Evolutionary conservation across 2,113 vertebrate genomes (phyloP).

Genomic region (Pygoscelis adeliae): DNA sequence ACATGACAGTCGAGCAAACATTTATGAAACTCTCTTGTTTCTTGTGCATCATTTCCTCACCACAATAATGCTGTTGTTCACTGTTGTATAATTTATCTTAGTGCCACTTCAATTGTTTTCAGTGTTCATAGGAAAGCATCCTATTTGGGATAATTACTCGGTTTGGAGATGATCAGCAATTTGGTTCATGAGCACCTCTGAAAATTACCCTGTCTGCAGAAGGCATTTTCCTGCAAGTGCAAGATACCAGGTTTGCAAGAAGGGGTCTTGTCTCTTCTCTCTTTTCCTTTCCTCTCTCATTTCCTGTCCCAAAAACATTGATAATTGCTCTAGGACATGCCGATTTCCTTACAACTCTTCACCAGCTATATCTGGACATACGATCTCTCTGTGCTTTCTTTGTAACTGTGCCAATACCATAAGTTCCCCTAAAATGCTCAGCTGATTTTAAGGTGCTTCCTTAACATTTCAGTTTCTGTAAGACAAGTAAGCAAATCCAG

Average conservation of each 20-base stretch:
- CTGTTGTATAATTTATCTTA: constrained; percentile 48
- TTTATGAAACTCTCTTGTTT: constrained; percentile 49
- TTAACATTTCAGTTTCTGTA: background rate
- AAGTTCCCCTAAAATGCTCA: background rate
- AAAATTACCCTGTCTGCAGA: constrained; percentile 64
- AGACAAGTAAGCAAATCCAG: background rate
- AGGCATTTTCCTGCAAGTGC: constrained; percentile 44
- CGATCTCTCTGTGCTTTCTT: background rate
- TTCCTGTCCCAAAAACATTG: background rate
- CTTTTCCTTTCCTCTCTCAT: background rate
- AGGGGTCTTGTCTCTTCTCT: background rate
- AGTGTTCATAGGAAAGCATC: constrained; percentile 54
- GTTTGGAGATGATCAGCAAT: constrained; percentile 64
- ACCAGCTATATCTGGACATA: background rate
- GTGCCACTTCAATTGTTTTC: constrained; percentile 60
- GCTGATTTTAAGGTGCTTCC: background rate
- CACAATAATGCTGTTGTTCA: constrained; percentile 15
- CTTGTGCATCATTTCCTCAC: constrained; percentile 44
- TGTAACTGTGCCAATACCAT: background rate
- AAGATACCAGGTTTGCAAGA: background rate
- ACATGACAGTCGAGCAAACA: background rate
- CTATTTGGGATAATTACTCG: constrained; percentile 72
- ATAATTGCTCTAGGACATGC: background rate
- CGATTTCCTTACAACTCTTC: background rate
- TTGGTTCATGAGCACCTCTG: constrained; percentile 63